Percentiles rank a stretch among this genome's conserved stretches.
Evolutionary conservation across 1,140 invertebrate genomes (phyloP).

Genomic region (Acyrthosiphon pisum): DNA sequence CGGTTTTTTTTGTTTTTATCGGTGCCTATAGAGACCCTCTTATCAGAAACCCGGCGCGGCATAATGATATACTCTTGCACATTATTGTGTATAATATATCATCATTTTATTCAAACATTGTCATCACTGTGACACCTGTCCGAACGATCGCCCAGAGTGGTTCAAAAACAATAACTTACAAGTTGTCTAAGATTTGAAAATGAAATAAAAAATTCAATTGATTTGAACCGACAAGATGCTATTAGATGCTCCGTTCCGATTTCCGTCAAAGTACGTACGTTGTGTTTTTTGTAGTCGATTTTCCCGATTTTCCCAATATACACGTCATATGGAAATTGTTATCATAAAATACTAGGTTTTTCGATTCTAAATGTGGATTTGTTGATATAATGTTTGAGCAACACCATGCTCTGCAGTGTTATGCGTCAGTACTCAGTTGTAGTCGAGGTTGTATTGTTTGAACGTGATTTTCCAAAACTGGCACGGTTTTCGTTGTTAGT

Average conservation of each 20-base stretch:
- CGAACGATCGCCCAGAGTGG: background rate
- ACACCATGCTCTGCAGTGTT: background rate
- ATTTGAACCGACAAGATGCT: background rate
- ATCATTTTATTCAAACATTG: background rate
- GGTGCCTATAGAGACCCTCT: background rate
- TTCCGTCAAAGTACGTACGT: background rate
- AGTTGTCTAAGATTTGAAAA: background rate
- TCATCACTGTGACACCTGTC: background rate
- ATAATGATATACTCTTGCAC: background rate
- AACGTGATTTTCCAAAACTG: background rate
- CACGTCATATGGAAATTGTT: background rate
- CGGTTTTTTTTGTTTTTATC: background rate
- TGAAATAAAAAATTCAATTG: background rate
- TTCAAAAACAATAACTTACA: background rate
- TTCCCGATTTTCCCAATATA: background rate
- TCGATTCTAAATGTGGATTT: slow-evolving; percentile 13
- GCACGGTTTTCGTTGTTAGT: background rate
- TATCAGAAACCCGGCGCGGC: background rate
- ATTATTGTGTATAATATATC: background rate
- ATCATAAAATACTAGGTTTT: background rate
- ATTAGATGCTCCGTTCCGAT: too few species aligned
- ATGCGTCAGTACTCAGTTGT: background rate
- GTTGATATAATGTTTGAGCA: background rate
- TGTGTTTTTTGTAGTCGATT: background rate
- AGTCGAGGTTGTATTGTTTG: too few species aligned